Evolutionary conservation across 2,888 invertebrate species (phyloP).

Genomic region (Zaprionus bogoriensis): DNA sequence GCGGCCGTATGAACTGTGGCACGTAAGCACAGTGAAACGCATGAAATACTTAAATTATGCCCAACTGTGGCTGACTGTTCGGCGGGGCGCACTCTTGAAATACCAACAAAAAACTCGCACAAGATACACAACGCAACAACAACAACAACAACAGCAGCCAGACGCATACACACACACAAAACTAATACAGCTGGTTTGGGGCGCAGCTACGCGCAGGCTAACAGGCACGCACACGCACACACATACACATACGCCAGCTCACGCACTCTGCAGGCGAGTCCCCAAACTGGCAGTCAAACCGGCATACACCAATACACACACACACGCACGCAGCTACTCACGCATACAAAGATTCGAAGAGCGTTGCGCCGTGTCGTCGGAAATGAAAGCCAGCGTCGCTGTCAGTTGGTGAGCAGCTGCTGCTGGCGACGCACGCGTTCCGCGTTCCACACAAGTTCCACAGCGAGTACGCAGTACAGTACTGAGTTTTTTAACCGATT

Average conservation of each 20-base stretch:
- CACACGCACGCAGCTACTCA: constrained; percentile 3
- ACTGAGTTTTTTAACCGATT: constrained; percentile 1
- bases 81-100: too few relatives aligned
- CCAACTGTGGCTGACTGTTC: too few relatives aligned
- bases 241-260: not conserved
- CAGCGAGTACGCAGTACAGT: not conserved
- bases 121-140: constrained; percentile 37
- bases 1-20: constrained; percentile 2
- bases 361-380: constrained; percentile 23
- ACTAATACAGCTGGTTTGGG: not conserved
- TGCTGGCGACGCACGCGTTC: constrained; percentile 61
- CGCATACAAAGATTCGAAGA: constrained; percentile 39
- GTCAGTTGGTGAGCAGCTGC: constrained; percentile 72
- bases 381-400: constrained; percentile 28
- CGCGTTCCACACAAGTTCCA: constrained; percentile 17
- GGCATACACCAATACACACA: constrained; percentile 1
- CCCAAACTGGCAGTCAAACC: constrained; percentile 2
- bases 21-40: constrained; percentile 18
- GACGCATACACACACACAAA: not conserved
- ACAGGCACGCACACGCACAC: constrained; percentile 41
- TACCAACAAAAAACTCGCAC: constrained; percentile 15
- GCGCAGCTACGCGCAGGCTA: constrained; percentile 24
- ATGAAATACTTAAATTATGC: too few relatives aligned
- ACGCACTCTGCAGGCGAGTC: constrained; percentile 10
- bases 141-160: too few relatives aligned